Conservation (phyloP, 2,888 invertebrate genomes). For the Nephrotoma flavescens region DNA sequence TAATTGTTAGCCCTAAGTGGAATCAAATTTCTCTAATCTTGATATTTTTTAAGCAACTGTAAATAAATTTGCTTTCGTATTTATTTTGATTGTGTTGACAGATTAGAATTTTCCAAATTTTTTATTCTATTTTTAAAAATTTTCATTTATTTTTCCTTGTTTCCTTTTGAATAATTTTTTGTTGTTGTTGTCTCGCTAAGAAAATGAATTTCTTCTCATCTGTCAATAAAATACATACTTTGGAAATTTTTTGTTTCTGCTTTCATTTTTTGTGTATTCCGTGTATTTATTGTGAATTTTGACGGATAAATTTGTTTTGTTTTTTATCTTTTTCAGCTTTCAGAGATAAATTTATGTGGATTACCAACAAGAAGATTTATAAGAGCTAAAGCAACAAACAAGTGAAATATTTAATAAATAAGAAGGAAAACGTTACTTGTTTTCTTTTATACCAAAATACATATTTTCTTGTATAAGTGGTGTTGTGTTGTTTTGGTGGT, state of each 20-base stretch:
- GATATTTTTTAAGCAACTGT: neutral
- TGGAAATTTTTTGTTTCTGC: neutral
- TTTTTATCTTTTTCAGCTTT: neutral
- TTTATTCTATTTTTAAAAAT: neutral
- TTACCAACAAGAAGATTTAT: neutral
- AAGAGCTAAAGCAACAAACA: neutral
- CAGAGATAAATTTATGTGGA: slow-evolving; percentile 2
- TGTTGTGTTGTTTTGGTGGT: neutral
- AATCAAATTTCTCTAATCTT: neutral
- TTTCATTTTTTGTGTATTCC: neutral
- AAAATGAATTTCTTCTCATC: slow-evolving; percentile 1
- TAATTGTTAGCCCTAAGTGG: neutral
- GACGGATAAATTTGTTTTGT: neutral
- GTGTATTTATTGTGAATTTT: neutral
- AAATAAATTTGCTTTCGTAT: neutral
- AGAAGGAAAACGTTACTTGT: neutral
- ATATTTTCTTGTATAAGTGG: neutral
- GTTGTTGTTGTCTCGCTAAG: neutral
- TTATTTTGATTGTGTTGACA: neutral
- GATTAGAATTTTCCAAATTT: neutral
- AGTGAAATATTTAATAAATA: neutral
- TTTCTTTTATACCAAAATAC: neutral
- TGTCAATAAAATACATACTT: slow-evolving; percentile 3
- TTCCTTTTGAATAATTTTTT: neutral
- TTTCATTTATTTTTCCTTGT: neutral